A percentile compares a stretch with the other conserved stretches of the same genome.
phyloP scores from a whole-genome alignment of 1,140 invertebrate species.

The Lordiphosa stackelbergi region DNA sequence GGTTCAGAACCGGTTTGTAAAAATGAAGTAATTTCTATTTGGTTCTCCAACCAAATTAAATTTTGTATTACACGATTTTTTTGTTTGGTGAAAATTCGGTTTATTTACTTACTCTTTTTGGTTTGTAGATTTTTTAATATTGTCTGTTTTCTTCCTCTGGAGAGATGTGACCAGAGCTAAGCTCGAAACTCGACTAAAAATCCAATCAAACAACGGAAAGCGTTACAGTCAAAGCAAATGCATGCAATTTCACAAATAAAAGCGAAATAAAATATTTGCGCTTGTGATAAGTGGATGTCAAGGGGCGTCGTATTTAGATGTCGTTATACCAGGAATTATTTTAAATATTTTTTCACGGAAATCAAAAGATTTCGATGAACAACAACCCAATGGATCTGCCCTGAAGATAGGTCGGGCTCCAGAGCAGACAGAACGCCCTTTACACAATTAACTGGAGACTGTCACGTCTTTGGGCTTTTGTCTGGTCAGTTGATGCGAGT shows the following conservation, averaged over 20 bases:
- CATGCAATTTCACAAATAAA: constrained; percentile 41
- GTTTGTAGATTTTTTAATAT: not conserved
- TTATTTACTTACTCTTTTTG: not conserved
- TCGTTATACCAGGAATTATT: constrained; percentile 19
- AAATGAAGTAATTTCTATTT: too few species aligned
- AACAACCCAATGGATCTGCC: constrained; percentile 15
- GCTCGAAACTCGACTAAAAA: constrained; percentile 22
- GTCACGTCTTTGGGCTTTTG: constrained; percentile 1
- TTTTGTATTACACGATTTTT: too few species aligned
- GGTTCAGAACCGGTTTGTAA: too few species aligned
- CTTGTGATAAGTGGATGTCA: constrained; percentile 62
- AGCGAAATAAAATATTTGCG: constrained; percentile 28
- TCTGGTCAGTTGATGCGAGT: not conserved
- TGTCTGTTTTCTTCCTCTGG: constrained; percentile 1
- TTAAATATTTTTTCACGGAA: constrained; percentile 18
- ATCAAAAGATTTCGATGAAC: not conserved
- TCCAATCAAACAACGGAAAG: constrained; percentile 37
- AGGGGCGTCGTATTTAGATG: constrained; percentile 32
- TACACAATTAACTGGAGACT: not conserved
- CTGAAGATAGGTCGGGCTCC: constrained; percentile 26
- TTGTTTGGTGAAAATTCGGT: too few species aligned
- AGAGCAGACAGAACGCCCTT: constrained; percentile 14
- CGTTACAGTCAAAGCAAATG: constrained; percentile 43
- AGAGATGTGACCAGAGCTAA: constrained; percentile 19
- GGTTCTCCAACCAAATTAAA: too few species aligned